A percentile compares a stretch with the other conserved stretches of the same genome.
These are phyloP conservation scores for Sparidentex hasta DNA, from an alignment of 2,797 vertebrate genomes.

Conservation along the genomic window DNA sequence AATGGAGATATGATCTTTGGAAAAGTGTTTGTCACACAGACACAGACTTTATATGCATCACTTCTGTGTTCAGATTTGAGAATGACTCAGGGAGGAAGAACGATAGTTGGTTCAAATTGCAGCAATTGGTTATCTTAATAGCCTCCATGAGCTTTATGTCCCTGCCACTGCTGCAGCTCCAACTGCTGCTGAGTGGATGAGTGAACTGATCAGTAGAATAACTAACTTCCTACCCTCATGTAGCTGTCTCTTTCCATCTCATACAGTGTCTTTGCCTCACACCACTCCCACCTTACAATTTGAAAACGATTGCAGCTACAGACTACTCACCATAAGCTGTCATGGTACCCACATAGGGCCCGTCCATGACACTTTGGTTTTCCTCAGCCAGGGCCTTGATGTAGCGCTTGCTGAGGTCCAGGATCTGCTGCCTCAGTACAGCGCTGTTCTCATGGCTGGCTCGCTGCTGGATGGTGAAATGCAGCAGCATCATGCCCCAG, in stretches of 20 bases:
- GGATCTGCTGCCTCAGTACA: constrained; percentile 96
- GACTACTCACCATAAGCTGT: constrained; percentile 94
- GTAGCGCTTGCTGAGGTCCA: constrained; percentile 99
- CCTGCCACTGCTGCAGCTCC: background rate
- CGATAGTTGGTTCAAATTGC: background rate
- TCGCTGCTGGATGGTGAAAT: constrained; percentile 99
- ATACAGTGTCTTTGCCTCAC: background rate
- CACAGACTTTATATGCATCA: background rate
- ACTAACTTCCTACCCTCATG: background rate
- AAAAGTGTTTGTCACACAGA: background rate
- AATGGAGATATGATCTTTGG: background rate
- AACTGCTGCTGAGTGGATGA: background rate
- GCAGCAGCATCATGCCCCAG: constrained; percentile 99
- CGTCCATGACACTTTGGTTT: constrained; percentile 97
- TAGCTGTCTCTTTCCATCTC: background rate
- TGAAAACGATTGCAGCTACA: background rate
- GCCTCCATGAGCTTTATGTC: background rate
- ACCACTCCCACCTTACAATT: background rate
- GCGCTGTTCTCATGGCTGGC: constrained; percentile 95
- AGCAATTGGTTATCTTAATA: background rate
- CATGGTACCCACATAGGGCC: constrained; percentile 98
- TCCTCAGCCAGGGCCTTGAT: constrained; percentile 98
- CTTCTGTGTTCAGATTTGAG: background rate
- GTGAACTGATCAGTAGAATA: background rate
- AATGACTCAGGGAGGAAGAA: background rate